Percentiles rank a stretch among this genome's conserved stretches.
Conservation (phyloP, 2,113 vertebrate species). For the Cyprinodon tularosa region DNA sequence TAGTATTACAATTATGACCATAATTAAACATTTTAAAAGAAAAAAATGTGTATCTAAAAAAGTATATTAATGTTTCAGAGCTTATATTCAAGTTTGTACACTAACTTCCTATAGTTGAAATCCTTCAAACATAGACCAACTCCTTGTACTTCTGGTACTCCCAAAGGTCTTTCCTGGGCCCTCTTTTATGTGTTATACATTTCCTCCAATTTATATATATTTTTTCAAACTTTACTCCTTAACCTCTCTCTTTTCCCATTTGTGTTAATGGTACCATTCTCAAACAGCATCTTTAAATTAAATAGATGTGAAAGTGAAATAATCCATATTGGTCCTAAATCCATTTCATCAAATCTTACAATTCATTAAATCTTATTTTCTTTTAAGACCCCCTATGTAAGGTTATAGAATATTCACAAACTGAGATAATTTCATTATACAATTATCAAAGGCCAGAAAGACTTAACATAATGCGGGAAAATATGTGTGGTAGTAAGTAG, state of each 20-base stretch:
- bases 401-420: slow-evolving; percentile 46
- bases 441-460: slow-evolving; percentile 25
- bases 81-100: background rate
- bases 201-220: background rate
- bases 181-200: background rate
- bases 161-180: background rate
- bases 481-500: slow-evolving; percentile 44
- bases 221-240: background rate
- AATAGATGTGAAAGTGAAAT: background rate
- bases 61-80: too few relatives aligned
- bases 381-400: slow-evolving; percentile 38
- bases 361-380: too few relatives aligned
- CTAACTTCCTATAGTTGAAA: background rate
- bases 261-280: background rate
- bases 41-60: too few relatives aligned
- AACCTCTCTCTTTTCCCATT: background rate
- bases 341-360: background rate
- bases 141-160: background rate
- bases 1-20: background rate
- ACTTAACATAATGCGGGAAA: slow-evolving; percentile 23
- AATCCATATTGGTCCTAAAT: background rate
- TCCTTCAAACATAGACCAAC: background rate
- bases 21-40: background rate
- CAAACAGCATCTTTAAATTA: background rate
- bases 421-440: background rate